Evolutionary conservation across 2,888 invertebrate species (phyloP).

Genomic region (Dastarcus helophoroides): DNA sequence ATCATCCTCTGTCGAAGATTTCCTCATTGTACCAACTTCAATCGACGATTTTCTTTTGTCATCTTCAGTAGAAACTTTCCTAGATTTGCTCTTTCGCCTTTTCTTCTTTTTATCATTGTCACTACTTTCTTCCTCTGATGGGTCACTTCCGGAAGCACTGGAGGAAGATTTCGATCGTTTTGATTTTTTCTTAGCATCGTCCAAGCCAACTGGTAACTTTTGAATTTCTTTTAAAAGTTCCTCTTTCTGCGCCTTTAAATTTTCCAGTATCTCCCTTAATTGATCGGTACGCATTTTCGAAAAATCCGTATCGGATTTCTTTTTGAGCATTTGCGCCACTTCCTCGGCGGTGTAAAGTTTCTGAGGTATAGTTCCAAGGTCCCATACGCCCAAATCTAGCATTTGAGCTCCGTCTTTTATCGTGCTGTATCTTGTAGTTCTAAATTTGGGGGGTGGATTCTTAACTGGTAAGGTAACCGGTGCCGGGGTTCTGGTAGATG

Average conservation of each 20-base stretch:
- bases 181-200: slow-evolving; percentile 21
- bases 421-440: neutral
- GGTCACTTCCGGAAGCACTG: slow-evolving; percentile 1
- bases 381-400: slow-evolving; percentile 18
- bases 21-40: no score
- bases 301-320: slow-evolving; percentile 15
- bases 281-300: slow-evolving; percentile 20
- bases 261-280: slow-evolving; percentile 29
- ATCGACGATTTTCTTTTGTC: no score
- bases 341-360: slow-evolving; percentile 13
- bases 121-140: slow-evolving; percentile 1
- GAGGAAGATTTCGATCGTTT: neutral
- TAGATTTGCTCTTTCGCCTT: no score
- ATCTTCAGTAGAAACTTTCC: no score
- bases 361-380: slow-evolving; percentile 9
- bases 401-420: slow-evolving; percentile 8
- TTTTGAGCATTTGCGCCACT: slow-evolving; percentile 20
- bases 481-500: slow-evolving; percentile 21
- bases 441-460: slow-evolving; percentile 14
- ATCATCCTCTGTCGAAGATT: no score
- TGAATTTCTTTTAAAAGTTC: slow-evolving; percentile 30
- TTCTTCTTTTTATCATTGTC: no score
- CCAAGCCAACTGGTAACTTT: slow-evolving; percentile 25
- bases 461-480: slow-evolving; percentile 27
- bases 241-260: slow-evolving; percentile 31